Conservation (phyloP, 2,113 vertebrate genomes). For the Eudorcas thomsonii region DNA sequence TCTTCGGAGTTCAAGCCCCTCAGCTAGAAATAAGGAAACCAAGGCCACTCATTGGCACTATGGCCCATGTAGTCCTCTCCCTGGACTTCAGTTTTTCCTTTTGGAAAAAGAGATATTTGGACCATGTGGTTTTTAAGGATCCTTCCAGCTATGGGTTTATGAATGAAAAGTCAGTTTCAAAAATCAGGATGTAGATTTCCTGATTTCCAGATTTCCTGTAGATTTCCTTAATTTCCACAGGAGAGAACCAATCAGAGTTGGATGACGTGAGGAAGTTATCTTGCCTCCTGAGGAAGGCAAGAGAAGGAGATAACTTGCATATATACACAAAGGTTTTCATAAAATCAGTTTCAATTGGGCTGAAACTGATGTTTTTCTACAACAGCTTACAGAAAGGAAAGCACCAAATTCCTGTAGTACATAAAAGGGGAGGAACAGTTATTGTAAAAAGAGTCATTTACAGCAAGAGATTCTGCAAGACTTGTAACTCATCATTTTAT, state of each 20-base stretch:
- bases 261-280: background rate
- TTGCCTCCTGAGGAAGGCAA: background rate
- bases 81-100: background rate
- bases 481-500: conserved; percentile 43
- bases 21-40: background rate
- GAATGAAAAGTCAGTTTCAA: conserved; percentile 15
- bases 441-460: conserved; percentile 43
- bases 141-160: background rate
- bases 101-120: background rate
- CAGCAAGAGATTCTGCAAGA: conserved; percentile 28
- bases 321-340: background rate
- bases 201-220: background rate
- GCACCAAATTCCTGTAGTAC: conserved; percentile 8
- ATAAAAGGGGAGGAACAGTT: conserved; percentile 42
- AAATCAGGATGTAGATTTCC: background rate
- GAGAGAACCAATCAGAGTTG: background rate
- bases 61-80: background rate
- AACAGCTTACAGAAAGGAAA: background rate
- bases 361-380: background rate
- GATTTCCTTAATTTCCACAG: background rate
- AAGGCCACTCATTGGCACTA: background rate
- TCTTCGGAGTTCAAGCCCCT: background rate
- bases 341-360: background rate
- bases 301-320: background rate
- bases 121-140: background rate